Evolutionary conservation across 2,888 invertebrate genomes (phyloP).

Genomic region (Cosmia pyralina): DNA sequence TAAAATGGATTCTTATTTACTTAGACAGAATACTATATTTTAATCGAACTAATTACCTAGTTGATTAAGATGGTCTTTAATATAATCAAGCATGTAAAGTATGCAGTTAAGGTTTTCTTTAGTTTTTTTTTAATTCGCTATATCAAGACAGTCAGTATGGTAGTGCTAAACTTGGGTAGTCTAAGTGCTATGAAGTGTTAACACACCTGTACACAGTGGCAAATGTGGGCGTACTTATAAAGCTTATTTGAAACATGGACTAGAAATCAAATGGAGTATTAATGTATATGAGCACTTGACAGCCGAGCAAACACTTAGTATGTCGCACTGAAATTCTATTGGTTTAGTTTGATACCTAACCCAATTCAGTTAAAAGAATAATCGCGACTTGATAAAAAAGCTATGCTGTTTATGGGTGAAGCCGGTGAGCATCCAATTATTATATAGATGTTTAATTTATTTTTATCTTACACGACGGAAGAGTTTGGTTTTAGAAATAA

Average conservation of each 20-base stretch:
- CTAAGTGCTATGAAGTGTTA: constrained; percentile 67
- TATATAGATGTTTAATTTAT: no score
- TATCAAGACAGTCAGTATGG: constrained; percentile 40
- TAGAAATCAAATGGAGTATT: constrained; percentile 6
- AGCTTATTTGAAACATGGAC: not conserved
- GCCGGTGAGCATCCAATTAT: no score
- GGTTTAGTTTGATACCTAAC: no score
- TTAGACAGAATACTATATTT: not conserved
- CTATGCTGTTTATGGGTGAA: no score
- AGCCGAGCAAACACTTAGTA: not conserved
- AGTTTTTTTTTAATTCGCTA: constrained; percentile 13
- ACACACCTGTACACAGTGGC: constrained; percentile 41
- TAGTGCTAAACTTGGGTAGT: constrained; percentile 50
- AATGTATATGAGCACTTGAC: no score
- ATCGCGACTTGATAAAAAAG: no score
- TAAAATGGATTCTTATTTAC: no score
- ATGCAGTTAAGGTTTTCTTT: not conserved
- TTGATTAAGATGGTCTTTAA: constrained; percentile 12
- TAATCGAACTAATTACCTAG: not conserved
- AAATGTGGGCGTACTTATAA: not conserved
- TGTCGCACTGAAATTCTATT: not conserved
- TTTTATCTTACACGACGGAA: not conserved
- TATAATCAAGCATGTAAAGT: constrained; percentile 3
- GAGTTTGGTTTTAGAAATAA: not conserved
- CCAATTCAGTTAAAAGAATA: no score